phyloP scores from a whole-genome alignment of 2,888 invertebrate genomes.

The Ochropleura plecta region DNA sequence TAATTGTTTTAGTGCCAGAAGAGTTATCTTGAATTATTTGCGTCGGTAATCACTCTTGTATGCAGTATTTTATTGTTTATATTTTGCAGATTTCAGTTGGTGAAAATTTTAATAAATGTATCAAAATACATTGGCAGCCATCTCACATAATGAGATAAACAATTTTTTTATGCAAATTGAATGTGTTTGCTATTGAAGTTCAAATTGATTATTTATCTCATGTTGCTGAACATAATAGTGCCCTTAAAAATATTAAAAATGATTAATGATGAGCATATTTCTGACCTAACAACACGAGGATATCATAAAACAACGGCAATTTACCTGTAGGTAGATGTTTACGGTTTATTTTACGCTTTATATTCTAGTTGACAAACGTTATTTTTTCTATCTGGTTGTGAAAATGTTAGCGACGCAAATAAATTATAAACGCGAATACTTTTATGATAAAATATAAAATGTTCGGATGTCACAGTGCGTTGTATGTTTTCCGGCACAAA shows the following conservation, averaged over 20 bases:
- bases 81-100: neutral
- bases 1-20: conserved; percentile 39
- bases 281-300: neutral
- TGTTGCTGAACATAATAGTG: neutral
- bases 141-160: neutral
- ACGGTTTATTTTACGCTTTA: neutral
- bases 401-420: conserved; percentile 33
- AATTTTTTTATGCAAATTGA: no score
- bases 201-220: neutral
- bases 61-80: neutral
- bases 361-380: conserved; percentile 21
- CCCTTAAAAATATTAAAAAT: neutral
- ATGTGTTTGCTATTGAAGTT: neutral
- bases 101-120: neutral
- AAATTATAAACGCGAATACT: conserved; percentile 26
- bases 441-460: conserved; percentile 40
- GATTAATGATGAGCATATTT: neutral
- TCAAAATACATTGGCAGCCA: neutral
- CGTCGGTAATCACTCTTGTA: conserved; percentile 2
- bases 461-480: conserved; percentile 37
- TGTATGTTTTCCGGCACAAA: conserved; percentile 26
- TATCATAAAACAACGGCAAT: neutral
- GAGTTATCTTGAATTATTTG: conserved; percentile 25
- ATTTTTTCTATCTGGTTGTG: conserved; percentile 8
- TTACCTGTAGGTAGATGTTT: neutral